Evolutionary conservation across 2,797 vertebrate genomes (phyloP).

Genomic region (Hippopotamyrus pictus): DNA sequence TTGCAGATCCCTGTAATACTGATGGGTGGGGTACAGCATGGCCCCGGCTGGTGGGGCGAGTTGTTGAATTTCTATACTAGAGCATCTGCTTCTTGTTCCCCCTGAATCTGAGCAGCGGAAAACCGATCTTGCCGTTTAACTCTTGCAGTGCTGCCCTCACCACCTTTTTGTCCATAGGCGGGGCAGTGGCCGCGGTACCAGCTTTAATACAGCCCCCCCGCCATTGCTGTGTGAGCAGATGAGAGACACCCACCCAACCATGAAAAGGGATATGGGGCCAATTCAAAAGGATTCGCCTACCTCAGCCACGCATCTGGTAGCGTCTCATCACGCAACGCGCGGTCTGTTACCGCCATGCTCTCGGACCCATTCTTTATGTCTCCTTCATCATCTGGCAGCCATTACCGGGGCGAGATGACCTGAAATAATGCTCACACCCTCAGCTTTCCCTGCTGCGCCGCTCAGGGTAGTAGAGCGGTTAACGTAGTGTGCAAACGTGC

Average conservation of each 20-base stretch:
- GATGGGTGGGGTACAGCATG: conserved; percentile 28
- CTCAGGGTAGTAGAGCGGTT: conserved; percentile 37
- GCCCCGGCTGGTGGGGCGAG: conserved; percentile 23
- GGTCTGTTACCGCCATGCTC: neutral
- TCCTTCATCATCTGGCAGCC: conserved; percentile 41
- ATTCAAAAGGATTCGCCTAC: neutral
- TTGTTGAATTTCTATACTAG: conserved; percentile 32
- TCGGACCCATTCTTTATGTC: conserved; percentile 27
- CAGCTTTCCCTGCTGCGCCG: conserved; percentile 50
- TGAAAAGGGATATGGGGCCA: neutral
- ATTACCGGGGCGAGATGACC: conserved; percentile 37
- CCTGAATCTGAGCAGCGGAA: conserved; percentile 33
- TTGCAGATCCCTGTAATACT: conserved; percentile 18
- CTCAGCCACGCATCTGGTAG: neutral
- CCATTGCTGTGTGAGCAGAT: neutral
- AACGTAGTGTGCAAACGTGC: conserved; percentile 49
- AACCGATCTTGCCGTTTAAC: conserved; percentile 10
- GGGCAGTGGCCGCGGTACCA: conserved; percentile 25
- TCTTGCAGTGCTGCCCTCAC: neutral
- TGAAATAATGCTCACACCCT: conserved; percentile 42
- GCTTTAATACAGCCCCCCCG: conserved; percentile 27
- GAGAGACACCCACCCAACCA: neutral
- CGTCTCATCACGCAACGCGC: neutral
- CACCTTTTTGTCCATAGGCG: conserved; percentile 24
- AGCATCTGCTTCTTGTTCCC: conserved; percentile 41